Conservation (phyloP, 2,113 vertebrate genomes). For the Phalacrocorax aristotelis region DNA sequence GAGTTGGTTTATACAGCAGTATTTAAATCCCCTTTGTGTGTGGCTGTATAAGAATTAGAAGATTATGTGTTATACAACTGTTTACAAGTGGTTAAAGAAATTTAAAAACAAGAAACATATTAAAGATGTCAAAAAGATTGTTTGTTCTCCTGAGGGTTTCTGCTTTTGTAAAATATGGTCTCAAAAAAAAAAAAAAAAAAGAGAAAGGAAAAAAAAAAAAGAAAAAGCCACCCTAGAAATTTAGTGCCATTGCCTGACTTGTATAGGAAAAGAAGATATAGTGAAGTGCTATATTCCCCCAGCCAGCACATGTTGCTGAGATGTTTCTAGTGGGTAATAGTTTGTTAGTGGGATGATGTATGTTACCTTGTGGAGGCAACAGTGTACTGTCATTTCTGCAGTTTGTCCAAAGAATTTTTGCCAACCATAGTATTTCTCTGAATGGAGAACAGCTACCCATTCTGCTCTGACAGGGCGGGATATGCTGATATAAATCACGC, state of each 20-base stretch:
- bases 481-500: conserved; percentile 40
- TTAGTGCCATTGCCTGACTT: neutral
- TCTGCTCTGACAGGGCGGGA: conserved; percentile 16
- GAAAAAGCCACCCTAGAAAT: neutral
- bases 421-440: conserved; percentile 23
- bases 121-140: neutral
- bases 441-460: conserved; percentile 13
- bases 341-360: conserved; percentile 55
- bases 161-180: neutral
- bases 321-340: conserved; percentile 15
- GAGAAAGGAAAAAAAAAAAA: no score
- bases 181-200: neutral
- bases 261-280: neutral
- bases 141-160: neutral
- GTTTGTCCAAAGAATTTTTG: conserved; percentile 40
- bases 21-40: neutral
- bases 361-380: conserved; percentile 3
- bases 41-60: neutral
- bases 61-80: neutral
- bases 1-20: neutral
- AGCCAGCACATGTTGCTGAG: conserved; percentile 21
- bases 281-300: neutral
- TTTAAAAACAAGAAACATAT: neutral
- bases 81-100: neutral
- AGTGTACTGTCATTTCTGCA: conserved; percentile 21